A percentile compares a stretch with the other conserved stretches of the same genome.
Evolutionary conservation across 2,888 invertebrate genomes (phyloP).

Genomic region (Tachina lurida): DNA sequence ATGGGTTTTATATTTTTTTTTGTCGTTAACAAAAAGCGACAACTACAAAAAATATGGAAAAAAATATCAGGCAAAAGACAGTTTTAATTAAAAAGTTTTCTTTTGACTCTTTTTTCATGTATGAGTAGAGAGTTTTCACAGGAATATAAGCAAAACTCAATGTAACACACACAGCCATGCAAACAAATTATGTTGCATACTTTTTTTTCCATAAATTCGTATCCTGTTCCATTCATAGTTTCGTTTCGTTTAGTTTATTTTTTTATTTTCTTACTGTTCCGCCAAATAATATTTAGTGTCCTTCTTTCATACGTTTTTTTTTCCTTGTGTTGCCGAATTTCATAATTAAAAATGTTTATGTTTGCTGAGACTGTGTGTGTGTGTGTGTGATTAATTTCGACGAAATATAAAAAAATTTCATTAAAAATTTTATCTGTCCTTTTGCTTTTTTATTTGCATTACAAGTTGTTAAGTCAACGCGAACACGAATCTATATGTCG

Average conservation of each 20-base stretch:
- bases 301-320: conserved; percentile 43
- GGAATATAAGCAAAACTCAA: conserved; percentile 56
- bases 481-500: conserved; percentile 4
- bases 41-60: conserved; percentile 23
- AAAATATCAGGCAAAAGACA: conserved; percentile 72
- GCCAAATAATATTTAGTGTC: conserved; percentile 56
- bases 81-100: conserved; percentile 80
- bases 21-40: conserved; percentile 65
- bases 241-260: not conserved
- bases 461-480: conserved; percentile 23
- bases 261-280: not conserved
- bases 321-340: conserved; percentile 51
- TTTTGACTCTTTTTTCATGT: conserved; percentile 70
- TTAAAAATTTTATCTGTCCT: conserved; percentile 27
- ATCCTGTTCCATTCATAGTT: conserved; percentile 49
- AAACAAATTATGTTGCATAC: conserved; percentile 10
- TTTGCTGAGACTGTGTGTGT: conserved; percentile 45
- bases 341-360: conserved; percentile 71
- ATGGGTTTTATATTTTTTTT: conserved; percentile 40
- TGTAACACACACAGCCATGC: not conserved
- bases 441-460: not conserved
- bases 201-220: conserved; percentile 2
- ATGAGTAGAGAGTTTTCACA: conserved; percentile 65
- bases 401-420: conserved; percentile 57
- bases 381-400: conserved; percentile 64